These are phyloP conservation scores for Heterohyrax brucei DNA, from an alignment of 2,797 vertebrate species.

Conservation along the genomic window DNA sequence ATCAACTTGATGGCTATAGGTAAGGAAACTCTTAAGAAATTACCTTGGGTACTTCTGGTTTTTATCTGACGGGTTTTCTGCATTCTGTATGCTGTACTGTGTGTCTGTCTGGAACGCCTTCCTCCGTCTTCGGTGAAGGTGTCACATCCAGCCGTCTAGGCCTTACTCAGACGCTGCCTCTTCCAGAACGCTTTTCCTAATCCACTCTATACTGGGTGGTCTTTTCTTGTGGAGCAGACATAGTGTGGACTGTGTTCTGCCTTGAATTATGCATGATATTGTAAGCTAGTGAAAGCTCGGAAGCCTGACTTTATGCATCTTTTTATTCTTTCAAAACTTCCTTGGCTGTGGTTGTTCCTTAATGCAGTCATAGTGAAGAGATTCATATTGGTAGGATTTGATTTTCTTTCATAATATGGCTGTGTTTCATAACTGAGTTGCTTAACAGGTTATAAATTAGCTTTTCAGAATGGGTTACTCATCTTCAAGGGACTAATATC, in stretches of 20 bases:
- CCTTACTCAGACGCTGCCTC: neutral
- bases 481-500: neutral
- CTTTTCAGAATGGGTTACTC: neutral
- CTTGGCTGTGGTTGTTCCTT: neutral
- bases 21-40: slow-evolving; percentile 37
- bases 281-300: fast-evolving
- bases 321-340: neutral
- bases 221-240: neutral
- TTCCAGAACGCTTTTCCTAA: neutral
- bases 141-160: neutral
- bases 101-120: neutral
- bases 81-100: neutral
- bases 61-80: neutral
- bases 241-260: neutral
- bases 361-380: neutral
- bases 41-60: neutral
- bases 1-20: too few species aligned
- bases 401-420: neutral
- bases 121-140: neutral
- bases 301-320: neutral
- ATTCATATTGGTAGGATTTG: too few species aligned
- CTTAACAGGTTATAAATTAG: neutral
- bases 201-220: fast-evolving
- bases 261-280: neutral
- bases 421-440: neutral